A percentile compares a stretch with the other conserved stretches of the same genome.
phyloP scores from a whole-genome alignment of 1,140 invertebrate species.

The Wiebesia pumilae region DNA sequence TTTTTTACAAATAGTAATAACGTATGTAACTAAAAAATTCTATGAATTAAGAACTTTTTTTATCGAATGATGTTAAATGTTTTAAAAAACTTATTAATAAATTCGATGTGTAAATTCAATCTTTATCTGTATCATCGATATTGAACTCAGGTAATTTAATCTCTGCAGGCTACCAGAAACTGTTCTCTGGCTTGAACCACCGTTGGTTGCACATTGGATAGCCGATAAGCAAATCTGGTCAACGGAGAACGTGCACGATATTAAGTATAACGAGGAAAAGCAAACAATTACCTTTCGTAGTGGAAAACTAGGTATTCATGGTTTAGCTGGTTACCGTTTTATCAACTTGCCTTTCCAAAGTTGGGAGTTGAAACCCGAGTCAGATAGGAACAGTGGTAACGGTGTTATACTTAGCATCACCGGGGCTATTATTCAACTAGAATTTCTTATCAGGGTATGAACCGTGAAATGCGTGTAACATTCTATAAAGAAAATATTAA shows the following conservation, averaged over 20 bases:
- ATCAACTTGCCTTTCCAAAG: conserved; percentile 89
- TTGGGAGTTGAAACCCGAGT: conserved; percentile 87
- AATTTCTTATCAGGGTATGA: conserved; percentile 79
- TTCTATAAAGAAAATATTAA: background rate
- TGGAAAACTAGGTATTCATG: conserved; percentile 84
- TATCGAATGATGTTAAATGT: background rate
- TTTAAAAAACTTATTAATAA: background rate
- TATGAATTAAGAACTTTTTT: no score
- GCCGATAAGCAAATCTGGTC: conserved; percentile 79
- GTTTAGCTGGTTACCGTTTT: conserved; percentile 83
- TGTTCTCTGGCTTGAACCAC: conserved; percentile 89
- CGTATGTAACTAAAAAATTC: no score
- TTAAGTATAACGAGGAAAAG: conserved; percentile 90
- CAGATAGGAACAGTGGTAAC: conserved; percentile 69
- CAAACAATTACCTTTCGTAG: conserved; percentile 84
- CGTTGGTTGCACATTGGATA: conserved; percentile 87
- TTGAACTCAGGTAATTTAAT: background rate
- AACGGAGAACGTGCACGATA: conserved; percentile 85
- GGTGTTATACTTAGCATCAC: conserved; percentile 79
- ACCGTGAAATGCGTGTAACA: background rate
- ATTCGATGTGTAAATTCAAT: no score
- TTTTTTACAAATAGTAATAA: no score
- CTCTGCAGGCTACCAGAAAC: conserved; percentile 80
- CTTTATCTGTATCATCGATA: background rate
- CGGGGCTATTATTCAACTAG: conserved; percentile 81